Evolutionary conservation across 2,888 invertebrate species (phyloP).

Genomic region (Thumatha senex): DNA sequence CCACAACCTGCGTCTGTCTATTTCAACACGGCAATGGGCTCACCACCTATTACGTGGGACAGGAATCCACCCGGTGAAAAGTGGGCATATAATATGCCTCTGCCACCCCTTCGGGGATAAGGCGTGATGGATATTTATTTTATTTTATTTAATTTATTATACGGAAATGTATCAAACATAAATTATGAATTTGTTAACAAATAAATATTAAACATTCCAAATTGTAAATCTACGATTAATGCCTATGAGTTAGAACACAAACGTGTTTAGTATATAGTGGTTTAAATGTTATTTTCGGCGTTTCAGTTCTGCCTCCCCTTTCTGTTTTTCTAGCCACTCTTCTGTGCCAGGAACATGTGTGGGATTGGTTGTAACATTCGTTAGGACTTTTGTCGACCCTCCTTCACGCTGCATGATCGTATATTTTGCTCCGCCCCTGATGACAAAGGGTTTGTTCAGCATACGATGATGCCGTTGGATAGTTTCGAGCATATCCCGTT

Average conservation of each 20-base stretch:
- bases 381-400: background rate
- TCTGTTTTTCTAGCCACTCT: background rate
- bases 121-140: no score
- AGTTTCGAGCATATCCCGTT: background rate
- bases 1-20: no score
- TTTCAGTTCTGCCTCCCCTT: background rate
- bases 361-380: background rate
- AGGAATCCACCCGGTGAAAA: no score
- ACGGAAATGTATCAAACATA: background rate
- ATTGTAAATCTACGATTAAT: background rate
- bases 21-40: no score
- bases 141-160: background rate
- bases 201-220: constrained; percentile 1
- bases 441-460: background rate
- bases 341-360: background rate
- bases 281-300: background rate
- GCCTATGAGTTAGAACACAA: background rate
- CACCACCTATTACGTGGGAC: no score
- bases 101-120: no score
- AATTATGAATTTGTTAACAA: background rate
- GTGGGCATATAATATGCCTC: no score
- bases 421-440: background rate
- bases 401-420: background rate
- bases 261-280: no score
- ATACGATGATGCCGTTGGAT: background rate